Evolutionary conservation across 2,888 invertebrate species (phyloP).

Genomic region (Empis livida): DNA sequence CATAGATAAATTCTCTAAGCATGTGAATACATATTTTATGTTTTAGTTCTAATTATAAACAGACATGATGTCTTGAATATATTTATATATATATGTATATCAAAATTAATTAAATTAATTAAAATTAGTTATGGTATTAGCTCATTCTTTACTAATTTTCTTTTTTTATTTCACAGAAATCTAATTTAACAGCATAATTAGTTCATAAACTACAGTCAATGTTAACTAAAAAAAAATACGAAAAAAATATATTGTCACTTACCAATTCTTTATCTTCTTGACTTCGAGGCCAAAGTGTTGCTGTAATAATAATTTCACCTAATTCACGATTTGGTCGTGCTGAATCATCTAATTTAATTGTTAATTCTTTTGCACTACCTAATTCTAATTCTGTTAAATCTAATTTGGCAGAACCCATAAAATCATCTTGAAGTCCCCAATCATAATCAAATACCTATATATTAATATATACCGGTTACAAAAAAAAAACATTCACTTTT

Average conservation of each 20-base stretch:
- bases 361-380: slow-evolving; percentile 61
- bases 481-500: neutral
- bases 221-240: neutral
- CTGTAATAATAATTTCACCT: slow-evolving; percentile 73
- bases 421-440: slow-evolving; percentile 93
- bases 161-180: too few relatives aligned
- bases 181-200: too few relatives aligned
- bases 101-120: too few relatives aligned
- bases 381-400: slow-evolving; percentile 75
- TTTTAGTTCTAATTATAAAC: too few relatives aligned
- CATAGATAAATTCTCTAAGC: too few relatives aligned
- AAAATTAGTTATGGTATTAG: too few relatives aligned
- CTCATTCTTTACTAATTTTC: too few relatives aligned
- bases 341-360: slow-evolving; percentile 61
- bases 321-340: slow-evolving; percentile 51
- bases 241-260: slow-evolving; percentile 15
- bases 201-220: too few relatives aligned
- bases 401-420: slow-evolving; percentile 85
- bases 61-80: too few relatives aligned
- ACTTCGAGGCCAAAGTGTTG: slow-evolving; percentile 81
- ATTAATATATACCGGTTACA: too few relatives aligned
- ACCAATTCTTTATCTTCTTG: slow-evolving; percentile 94
- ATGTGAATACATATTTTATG: too few relatives aligned
- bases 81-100: too few relatives aligned
- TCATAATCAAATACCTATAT: slow-evolving; percentile 91